These are phyloP conservation scores for Miltochrista miniata DNA, from an alignment of 2,888 invertebrate species.

Conservation along the genomic window DNA sequence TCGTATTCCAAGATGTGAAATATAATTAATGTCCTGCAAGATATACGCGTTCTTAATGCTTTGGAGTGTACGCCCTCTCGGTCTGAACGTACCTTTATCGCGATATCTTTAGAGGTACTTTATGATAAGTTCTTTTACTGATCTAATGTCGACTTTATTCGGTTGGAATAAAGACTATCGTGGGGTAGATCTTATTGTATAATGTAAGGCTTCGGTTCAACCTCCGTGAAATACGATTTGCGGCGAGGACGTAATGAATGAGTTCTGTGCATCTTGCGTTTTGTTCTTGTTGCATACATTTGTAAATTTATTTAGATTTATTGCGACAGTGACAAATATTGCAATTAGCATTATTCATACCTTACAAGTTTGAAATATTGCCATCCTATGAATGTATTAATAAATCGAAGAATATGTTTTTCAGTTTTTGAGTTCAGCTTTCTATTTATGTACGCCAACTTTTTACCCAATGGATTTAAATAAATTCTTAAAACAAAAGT, in stretches of 20 bases:
- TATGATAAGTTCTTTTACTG: conserved; percentile 23
- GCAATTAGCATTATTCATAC: conserved; percentile 27
- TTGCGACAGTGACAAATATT: conserved; percentile 33
- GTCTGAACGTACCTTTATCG: conserved; percentile 49
- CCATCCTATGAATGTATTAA: not conserved
- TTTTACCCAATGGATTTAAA: too few species aligned
- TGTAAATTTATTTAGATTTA: conserved; percentile 36
- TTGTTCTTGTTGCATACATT: conserved; percentile 45
- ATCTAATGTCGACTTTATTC: conserved; percentile 22
- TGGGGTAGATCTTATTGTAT: conserved; percentile 19
- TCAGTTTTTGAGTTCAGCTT: too few species aligned
- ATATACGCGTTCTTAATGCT: conserved; percentile 76
- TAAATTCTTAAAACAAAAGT: too few species aligned
- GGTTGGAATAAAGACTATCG: conserved; percentile 21
- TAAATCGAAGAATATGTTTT: too few species aligned
- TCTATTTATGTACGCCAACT: too few species aligned
- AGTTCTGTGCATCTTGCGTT: conserved; percentile 51
- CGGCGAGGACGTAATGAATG: conserved; percentile 57
- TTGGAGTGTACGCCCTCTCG: conserved; percentile 53
- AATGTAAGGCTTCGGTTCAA: conserved; percentile 38
- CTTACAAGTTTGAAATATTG: conserved; percentile 8
- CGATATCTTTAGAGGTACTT: conserved; percentile 49
- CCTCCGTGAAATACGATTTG: conserved; percentile 52
- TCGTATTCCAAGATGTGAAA: conserved; percentile 52
- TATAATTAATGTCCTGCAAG: conserved; percentile 69